Conservation (phyloP, 2,888 invertebrate species). For the Heliconius aoede region DNA sequence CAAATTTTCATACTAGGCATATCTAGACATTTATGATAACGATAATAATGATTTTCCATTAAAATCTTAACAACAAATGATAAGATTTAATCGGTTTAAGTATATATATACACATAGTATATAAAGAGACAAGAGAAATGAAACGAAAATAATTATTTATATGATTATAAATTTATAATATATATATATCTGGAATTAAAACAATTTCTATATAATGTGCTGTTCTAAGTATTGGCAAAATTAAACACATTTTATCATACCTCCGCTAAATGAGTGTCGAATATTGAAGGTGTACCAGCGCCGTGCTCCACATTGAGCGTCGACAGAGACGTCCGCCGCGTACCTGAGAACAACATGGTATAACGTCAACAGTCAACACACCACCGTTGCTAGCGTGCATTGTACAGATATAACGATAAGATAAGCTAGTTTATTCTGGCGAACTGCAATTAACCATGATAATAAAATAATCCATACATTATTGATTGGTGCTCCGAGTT, state of each 20-base stretch:
- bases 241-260: constrained; percentile 36
- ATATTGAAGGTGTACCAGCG: constrained; percentile 49
- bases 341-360: constrained; percentile 76
- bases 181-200: too few species aligned
- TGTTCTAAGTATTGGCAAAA: neutral
- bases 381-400: constrained; percentile 54
- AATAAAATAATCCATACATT: constrained; percentile 40
- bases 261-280: constrained; percentile 38
- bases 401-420: constrained; percentile 72
- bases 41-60: constrained; percentile 27
- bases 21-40: constrained; percentile 19
- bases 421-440: constrained; percentile 63
- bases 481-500: constrained; percentile 49
- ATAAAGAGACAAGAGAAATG: constrained; percentile 17
- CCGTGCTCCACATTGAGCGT: constrained; percentile 45
- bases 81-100: constrained; percentile 23
- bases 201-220: too few species aligned
- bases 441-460: constrained; percentile 56
- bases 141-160: neutral
- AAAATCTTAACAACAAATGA: constrained; percentile 15
- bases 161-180: neutral
- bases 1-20: constrained; percentile 1
- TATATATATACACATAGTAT: constrained; percentile 5
- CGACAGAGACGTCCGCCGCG: constrained; percentile 66
- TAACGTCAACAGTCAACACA: constrained; percentile 54